phyloP scores from a whole-genome alignment of 2,888 invertebrate species.

The Drosophila mettleri region DNA sequence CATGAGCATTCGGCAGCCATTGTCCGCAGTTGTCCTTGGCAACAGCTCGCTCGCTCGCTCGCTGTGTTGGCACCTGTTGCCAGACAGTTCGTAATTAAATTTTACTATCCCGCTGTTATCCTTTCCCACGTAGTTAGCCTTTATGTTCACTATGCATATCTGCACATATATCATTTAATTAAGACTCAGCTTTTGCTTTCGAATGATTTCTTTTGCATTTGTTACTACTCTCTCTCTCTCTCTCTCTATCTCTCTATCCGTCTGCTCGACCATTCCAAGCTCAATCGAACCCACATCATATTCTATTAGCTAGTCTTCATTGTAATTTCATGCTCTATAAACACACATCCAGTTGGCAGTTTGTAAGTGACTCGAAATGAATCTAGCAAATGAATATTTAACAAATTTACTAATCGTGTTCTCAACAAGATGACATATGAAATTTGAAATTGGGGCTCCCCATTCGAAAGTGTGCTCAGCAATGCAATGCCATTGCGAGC shows the following conservation, averaged over 20 bases:
- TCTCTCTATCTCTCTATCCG: conserved; percentile 19
- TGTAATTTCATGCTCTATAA: conserved; percentile 41
- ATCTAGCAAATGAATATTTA: conserved; percentile 19
- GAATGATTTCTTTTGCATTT: conserved; percentile 30
- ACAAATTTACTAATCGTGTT: conserved; percentile 68
- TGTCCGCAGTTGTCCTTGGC: conserved; percentile 54
- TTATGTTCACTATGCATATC: conserved; percentile 47
- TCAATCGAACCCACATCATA: conserved; percentile 22
- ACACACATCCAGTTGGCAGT: conserved; percentile 22
- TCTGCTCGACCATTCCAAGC: conserved; percentile 29
- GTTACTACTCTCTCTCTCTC: neutral
- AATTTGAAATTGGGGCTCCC: conserved; percentile 73
- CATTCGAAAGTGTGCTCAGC: conserved; percentile 5
- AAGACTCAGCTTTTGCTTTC: conserved; percentile 32
- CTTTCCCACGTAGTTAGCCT: conserved; percentile 40
- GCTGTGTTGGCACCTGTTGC: conserved; percentile 61
- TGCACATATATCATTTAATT: conserved; percentile 32
- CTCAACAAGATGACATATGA: conserved; percentile 78
- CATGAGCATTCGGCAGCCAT: conserved; percentile 19
- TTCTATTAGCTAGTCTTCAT: conserved; percentile 33
- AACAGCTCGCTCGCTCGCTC: conserved; percentile 6
- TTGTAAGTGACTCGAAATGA: conserved; percentile 50
- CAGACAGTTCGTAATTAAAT: conserved; percentile 14
- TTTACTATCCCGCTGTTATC: neutral
- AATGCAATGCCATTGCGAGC: conserved; percentile 13